phyloP scores from a whole-genome alignment of 1,140 invertebrate species.

The Diorhabda carinulata region DNA sequence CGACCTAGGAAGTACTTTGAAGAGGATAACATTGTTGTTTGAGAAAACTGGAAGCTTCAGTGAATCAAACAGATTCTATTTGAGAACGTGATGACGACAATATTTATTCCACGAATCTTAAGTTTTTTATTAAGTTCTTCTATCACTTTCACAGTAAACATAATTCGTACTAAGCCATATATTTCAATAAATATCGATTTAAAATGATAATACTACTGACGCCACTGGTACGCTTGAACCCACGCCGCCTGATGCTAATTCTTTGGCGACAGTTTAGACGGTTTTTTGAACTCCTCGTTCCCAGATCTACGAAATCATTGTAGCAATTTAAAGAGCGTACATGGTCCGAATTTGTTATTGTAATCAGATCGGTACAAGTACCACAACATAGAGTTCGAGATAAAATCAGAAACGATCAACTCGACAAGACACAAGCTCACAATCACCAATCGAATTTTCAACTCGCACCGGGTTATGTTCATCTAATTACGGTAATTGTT shows the following conservation, averaged over 20 bases:
- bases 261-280: slow-evolving; percentile 1
- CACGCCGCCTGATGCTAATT: slow-evolving; percentile 1
- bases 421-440: background rate
- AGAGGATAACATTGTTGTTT: no score
- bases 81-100: no score
- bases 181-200: no score
- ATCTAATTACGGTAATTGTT: slow-evolving; percentile 2
- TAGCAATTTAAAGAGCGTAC: slow-evolving; percentile 23
- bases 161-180: no score
- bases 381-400: background rate
- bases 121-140: no score
- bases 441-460: background rate
- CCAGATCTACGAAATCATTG: slow-evolving; percentile 24
- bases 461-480: background rate
- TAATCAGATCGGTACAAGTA: slow-evolving; percentile 19
- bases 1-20: no score
- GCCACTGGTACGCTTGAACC: background rate
- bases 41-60: no score
- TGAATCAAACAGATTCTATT: no score
- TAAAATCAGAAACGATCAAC: background rate
- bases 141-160: no score
- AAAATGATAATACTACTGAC: background rate
- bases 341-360: slow-evolving; percentile 27
- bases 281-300: background rate
- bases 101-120: no score